Evolutionary conservation across 2,113 vertebrate species (phyloP).

Genomic region (Platysternon megacephalum): DNA sequence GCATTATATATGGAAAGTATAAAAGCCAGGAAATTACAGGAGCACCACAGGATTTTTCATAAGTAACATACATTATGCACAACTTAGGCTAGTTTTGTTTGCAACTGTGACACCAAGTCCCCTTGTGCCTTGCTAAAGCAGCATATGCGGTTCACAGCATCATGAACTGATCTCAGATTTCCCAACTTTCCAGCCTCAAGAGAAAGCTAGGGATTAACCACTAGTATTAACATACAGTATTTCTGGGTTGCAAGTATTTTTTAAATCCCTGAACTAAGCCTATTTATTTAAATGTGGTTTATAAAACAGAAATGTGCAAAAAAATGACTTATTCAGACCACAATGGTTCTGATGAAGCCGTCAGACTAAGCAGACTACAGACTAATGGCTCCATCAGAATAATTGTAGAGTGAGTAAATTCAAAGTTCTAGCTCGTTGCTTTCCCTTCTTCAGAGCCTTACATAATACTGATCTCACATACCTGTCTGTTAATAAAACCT

Average conservation of each 20-base stretch:
- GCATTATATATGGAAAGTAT: not conserved
- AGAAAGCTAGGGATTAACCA: not conserved
- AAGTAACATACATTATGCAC: not conserved
- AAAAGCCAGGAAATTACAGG: not conserved
- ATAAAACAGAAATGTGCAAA: not conserved
- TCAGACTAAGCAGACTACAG: not conserved
- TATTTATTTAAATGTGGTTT: not conserved
- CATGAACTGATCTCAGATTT: not conserved
- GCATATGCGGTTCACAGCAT: conserved; percentile 15
- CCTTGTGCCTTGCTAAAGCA: conserved; percentile 52
- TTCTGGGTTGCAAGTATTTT: conserved; percentile 46
- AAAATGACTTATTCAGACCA: not conserved
- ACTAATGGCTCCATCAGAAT: conserved; percentile 19
- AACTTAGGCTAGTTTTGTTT: conserved; percentile 42
- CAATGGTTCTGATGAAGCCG: conserved; percentile 31
- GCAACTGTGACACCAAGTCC: conserved; percentile 24
- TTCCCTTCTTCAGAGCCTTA: not conserved
- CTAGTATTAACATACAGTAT: conserved; percentile 14
- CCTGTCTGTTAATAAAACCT: not conserved
- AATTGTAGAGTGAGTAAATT: not conserved
- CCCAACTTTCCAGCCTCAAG: conserved; percentile 38
- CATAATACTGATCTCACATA: not conserved
- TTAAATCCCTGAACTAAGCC: conserved; percentile 54
- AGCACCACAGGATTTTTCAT: not conserved
- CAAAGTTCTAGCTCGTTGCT: conserved; percentile 5